phyloP scores from a whole-genome alignment of 2,888 invertebrate species.

The Acheta domesticus region DNA sequence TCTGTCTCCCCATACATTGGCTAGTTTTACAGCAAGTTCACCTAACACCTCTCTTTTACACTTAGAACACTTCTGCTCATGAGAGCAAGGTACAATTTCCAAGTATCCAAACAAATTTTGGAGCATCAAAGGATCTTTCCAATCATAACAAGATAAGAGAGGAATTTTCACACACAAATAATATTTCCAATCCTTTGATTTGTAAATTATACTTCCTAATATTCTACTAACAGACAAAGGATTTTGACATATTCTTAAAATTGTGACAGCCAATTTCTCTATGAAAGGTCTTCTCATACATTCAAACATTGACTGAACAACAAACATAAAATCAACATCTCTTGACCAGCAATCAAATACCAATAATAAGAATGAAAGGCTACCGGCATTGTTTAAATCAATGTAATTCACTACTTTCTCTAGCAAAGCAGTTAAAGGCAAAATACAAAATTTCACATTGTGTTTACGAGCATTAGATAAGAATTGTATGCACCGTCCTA shows the following conservation, averaged over 20 bases:
- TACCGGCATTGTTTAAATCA: constrained; percentile 49
- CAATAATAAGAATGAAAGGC: constrained; percentile 54
- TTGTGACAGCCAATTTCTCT: constrained; percentile 55
- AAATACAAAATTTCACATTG: constrained; percentile 42
- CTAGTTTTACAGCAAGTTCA: constrained; percentile 54
- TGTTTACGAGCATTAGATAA: constrained; percentile 39
- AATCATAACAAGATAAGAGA: constrained; percentile 52
- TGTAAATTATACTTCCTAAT: constrained; percentile 53
- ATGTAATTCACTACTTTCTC: constrained; percentile 61
- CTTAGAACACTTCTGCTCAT: constrained; percentile 40
- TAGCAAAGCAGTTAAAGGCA: constrained; percentile 55
- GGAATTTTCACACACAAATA: constrained; percentile 61
- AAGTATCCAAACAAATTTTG: constrained; percentile 63
- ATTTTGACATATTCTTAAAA: constrained; percentile 48
- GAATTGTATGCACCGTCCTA: constrained; percentile 41
- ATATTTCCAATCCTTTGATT: constrained; percentile 62
- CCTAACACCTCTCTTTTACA: constrained; percentile 44
- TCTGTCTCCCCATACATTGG: constrained; percentile 67
- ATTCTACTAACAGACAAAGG: constrained; percentile 49
- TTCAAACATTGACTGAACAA: constrained; percentile 52
- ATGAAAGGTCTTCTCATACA: constrained; percentile 59
- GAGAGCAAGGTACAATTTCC: constrained; percentile 44
- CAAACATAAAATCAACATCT: constrained; percentile 40
- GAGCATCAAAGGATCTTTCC: constrained; percentile 52
- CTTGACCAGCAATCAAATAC: constrained; percentile 55